Evolutionary conservation across 2,888 invertebrate species (phyloP), one percentile per base, ranked within the genome.

Genomic region (Gasteruption jaculator): DNA sequence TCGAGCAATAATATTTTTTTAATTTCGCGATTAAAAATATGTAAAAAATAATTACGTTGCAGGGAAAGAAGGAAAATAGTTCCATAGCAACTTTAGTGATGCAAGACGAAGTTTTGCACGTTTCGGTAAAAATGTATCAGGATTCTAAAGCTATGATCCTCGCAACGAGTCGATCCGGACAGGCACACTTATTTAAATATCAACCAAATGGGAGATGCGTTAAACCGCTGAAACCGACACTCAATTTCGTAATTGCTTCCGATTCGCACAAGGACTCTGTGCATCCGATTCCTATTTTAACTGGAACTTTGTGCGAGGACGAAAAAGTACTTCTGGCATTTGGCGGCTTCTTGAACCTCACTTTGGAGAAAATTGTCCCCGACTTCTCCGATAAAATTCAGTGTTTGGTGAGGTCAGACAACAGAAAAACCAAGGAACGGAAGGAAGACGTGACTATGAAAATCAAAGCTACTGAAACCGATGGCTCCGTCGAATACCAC

Each of bases 131-230:
- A 46, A 61, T 73, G 14, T 68, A 69, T 3, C 74, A 74, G 7
- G 76, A 78, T 4, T 76, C 76, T 0, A 57, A 69, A 7, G 67
- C 78, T 50, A 66, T 73, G 65, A 54, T 76, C 5, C 70, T 74
- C 0, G 79, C 80, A 0, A 77, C 81, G 0, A 88, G 89, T 0
- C 77, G 83, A 53, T 85, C 82, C 59, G 93, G 93, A 1, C 81
- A 83, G 5, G 79, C 87, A 25, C 85, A 91, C 68, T 74, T 88
- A 40, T 93, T 88, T 66, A 78, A 82, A 36, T 84, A 86, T 57
- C 79, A 80, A 50, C 73, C 87, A 24, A 90, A 89, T 71, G 88
- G 86, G 78, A 84, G 67, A 50, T 68, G 72, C 16, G 68, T 67
- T 18, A 84, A 83, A 60, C 82, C 83, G 1, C 52, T 83, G 1